Percentiles rank a stretch among this genome's conserved stretches.
These are phyloP conservation scores for Deilephila porcellus DNA, from an alignment of 2,888 invertebrate genomes.

Conservation along the genomic window DNA sequence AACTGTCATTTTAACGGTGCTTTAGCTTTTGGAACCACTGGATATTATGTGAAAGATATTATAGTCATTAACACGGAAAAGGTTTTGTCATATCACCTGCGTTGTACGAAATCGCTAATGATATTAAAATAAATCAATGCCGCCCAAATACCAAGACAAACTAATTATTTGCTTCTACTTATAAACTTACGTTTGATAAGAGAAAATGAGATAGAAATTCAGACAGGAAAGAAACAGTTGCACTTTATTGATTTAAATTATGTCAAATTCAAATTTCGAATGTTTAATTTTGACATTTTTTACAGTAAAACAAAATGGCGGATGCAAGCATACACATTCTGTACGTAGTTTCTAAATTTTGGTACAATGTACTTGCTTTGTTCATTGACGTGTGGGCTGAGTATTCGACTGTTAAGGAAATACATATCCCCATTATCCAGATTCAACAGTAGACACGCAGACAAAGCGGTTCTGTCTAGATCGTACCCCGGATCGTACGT, in stretches of 20 bases:
- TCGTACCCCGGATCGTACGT: conserved; percentile 56
- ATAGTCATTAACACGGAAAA: too few relatives aligned
- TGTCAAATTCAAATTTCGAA: background rate
- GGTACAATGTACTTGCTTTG: background rate
- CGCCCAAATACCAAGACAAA: too few relatives aligned
- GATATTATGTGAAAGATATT: too few relatives aligned
- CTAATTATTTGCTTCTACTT: too few relatives aligned
- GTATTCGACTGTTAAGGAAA: conserved; percentile 34
- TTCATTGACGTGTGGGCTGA: background rate
- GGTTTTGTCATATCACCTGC: too few relatives aligned
- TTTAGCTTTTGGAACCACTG: too few relatives aligned
- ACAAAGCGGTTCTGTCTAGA: conserved; percentile 58
- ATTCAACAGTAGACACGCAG: conserved; percentile 41
- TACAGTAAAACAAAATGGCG: background rate
- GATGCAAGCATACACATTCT: background rate
- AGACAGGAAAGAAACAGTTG: too few relatives aligned
- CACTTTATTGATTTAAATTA: background rate
- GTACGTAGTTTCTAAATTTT: background rate
- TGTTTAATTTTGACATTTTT: background rate
- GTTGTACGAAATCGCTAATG: too few relatives aligned
- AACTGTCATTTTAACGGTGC: too few relatives aligned
- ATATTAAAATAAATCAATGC: too few relatives aligned
- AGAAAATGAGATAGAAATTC: too few relatives aligned
- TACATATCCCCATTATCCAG: conserved; percentile 46
- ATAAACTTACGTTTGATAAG: too few relatives aligned